phyloP scores from a whole-genome alignment of 2,797 vertebrate species.

The Alectoris magna region DNA sequence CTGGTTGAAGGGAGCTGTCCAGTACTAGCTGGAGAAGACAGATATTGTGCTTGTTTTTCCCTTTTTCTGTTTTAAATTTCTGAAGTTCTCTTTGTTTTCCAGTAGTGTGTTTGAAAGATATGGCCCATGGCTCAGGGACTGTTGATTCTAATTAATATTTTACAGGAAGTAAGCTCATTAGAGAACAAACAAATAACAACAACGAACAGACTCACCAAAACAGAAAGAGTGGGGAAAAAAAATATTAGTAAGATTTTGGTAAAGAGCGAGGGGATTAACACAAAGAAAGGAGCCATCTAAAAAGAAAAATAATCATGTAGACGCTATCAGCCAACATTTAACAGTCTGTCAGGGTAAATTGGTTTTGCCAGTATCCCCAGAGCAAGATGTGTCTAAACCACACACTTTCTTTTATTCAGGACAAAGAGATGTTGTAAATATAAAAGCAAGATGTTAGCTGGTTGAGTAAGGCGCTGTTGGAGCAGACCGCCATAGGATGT shows the following conservation, averaged over 20 bases:
- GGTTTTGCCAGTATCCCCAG: not conserved
- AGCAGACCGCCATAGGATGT: not conserved
- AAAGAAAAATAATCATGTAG: not conserved
- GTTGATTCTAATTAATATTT: not conserved
- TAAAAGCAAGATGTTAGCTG: not conserved
- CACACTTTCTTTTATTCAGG: not conserved
- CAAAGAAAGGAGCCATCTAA: not conserved
- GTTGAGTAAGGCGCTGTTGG: not conserved
- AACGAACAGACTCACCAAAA: not conserved
- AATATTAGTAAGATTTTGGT: not conserved
- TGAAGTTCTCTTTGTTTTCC: not conserved
- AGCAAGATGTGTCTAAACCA: not conserved
- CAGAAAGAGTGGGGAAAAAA: not conserved
- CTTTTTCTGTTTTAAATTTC: not conserved
- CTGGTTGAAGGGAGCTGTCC: slow-evolving; percentile 63
- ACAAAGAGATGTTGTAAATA: not conserved
- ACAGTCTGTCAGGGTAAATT: not conserved
- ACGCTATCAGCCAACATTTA: not conserved
- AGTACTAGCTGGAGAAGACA: slow-evolving; percentile 25
- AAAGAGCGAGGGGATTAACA: not conserved
- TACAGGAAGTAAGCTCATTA: not conserved
- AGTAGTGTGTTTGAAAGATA: not conserved
- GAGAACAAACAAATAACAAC: not conserved
- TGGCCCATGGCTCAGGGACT: not conserved
- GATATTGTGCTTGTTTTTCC: not conserved